Percentiles rank a stretch among this genome's conserved stretches.
Evolutionary conservation across 2,888 invertebrate species (phyloP).

Genomic region (Biston stratarius): DNA sequence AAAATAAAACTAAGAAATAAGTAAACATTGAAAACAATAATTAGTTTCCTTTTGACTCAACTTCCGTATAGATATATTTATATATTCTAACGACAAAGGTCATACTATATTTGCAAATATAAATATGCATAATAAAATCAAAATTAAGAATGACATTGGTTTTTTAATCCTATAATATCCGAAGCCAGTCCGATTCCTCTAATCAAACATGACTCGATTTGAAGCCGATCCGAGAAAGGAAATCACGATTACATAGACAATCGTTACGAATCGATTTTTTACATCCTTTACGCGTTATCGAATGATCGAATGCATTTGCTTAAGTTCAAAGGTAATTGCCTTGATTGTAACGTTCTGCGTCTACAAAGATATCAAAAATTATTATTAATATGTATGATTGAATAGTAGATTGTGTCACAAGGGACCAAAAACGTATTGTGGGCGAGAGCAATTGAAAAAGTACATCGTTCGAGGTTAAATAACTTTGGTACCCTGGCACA

Average conservation of each 20-base stretch:
- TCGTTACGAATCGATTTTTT: slow-evolving; percentile 64
- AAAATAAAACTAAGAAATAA: too few species aligned
- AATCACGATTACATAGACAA: slow-evolving; percentile 67
- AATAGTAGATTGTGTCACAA: too few species aligned
- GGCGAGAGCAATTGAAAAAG: too few species aligned
- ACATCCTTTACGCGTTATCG: slow-evolving; percentile 55
- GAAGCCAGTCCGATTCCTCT: slow-evolving; percentile 48
- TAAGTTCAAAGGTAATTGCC: slow-evolving; percentile 56
- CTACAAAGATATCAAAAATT: slow-evolving; percentile 25
- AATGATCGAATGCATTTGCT: slow-evolving; percentile 47
- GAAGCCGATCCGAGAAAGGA: slow-evolving; percentile 59
- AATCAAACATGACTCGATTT: slow-evolving; percentile 56
- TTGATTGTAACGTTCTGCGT: slow-evolving; percentile 51
- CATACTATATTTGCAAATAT: background rate
- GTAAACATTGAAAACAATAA: too few species aligned
- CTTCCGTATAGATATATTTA: background rate
- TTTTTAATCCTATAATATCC: slow-evolving; percentile 27
- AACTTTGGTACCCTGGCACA: too few species aligned
- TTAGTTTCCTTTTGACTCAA: background rate
- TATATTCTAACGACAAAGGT: background rate
- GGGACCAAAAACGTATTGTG: too few species aligned
- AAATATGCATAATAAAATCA: background rate
- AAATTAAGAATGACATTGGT: slow-evolving; percentile 1
- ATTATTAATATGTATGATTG: background rate
- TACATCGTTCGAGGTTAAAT: too few species aligned